Base-by-base conservation (phyloP, 2,113 vertebrate species). In the Paramisgurnus dabryanus region DNA sequence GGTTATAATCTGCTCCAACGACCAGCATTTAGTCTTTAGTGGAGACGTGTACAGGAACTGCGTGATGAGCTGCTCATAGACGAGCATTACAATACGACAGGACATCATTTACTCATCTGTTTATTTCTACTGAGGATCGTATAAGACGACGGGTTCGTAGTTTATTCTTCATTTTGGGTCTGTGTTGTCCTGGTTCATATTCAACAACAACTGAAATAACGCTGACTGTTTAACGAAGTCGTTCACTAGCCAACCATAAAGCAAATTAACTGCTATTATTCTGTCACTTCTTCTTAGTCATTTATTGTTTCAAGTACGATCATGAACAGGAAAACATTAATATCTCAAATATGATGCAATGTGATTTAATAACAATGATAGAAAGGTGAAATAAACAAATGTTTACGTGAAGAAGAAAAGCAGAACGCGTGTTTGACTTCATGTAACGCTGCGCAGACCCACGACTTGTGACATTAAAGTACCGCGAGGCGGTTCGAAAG, bases 1-100 rank as follows among this genome's bases (percentile, higher is more conserved):
- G 18, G 60, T 15, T 15, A 41, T 40, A 66, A 77, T 13, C 45
- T 10, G 13, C 63, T 76, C 47, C 15, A 22, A 22, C 41, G 61
- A 18, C 27, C 41, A 47, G 45, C 67, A 17, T 49, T 41, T 40
- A 13, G 6, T 55, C 27, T 41, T 5, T 34, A 3, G 39, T 39
- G 87, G 86, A 88, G 88, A 92, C 90, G 91, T 92, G 84, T 89
- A 86, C 89, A 87, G 91, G 90, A 87, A 86, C 61, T 79, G 85
- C 53, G 85, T 80, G 15, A 8, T 76, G 61, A 18, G 7, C 66
- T 79, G 68, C 40, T 79, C 11, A 76, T 53, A 86, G 80, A 87
- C 82, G 82, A 69, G 67, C 79, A 64, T 64, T 39, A 22, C n/a
- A 27, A 8, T 58, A 66, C 45, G 7, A 27, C 63, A 41, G 63